Conservation (phyloP, 53 echinoderm and acorn worm species). For the Zoroaster sp. region DNA sequence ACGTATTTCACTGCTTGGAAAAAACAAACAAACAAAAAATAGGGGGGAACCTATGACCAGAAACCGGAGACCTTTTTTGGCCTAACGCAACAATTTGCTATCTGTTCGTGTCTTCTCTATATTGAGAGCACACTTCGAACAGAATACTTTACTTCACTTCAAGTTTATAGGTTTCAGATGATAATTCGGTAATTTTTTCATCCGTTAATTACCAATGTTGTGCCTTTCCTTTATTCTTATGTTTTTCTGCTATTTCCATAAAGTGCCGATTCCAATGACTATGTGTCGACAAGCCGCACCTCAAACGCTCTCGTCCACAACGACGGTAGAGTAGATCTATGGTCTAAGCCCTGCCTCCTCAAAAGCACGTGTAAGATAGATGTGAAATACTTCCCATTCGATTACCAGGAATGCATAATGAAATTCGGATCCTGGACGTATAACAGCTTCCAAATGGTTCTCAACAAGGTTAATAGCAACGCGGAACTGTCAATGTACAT, state of each 20-base stretch:
- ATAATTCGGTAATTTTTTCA: too few relatives aligned
- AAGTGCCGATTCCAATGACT: constrained; percentile 95
- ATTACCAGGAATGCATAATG: constrained; percentile 92
- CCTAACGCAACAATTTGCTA: too few relatives aligned
- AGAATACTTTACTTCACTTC: too few relatives aligned
- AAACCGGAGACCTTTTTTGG: too few relatives aligned
- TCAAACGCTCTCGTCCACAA: constrained; percentile 82
- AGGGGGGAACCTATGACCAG: too few relatives aligned
- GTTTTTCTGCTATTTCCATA: not conserved
- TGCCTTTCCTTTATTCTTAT: too few relatives aligned
- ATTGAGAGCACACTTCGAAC: too few relatives aligned
- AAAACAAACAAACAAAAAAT: too few relatives aligned
- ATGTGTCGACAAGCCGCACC: constrained; percentile 81
- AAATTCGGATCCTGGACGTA: constrained; percentile 99
- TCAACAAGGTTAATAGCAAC: constrained; percentile 45
- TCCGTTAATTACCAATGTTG: too few relatives aligned
- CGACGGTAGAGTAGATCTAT: constrained; percentile 70
- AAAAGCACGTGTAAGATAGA: constrained; percentile 96
- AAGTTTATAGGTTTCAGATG: too few relatives aligned
- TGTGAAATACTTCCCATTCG: constrained; percentile 98
- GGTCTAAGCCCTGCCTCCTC: constrained; percentile 95
- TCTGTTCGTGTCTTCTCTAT: too few relatives aligned
- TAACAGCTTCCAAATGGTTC: constrained; percentile 88
- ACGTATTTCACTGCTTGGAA: too few relatives aligned
- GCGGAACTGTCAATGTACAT: constrained; percentile 78